A percentile compares a stretch with the other conserved stretches of the same genome.
Conservation (phyloP, 2,113 vertebrate genomes). For the Aleadryas rufinucha region DNA sequence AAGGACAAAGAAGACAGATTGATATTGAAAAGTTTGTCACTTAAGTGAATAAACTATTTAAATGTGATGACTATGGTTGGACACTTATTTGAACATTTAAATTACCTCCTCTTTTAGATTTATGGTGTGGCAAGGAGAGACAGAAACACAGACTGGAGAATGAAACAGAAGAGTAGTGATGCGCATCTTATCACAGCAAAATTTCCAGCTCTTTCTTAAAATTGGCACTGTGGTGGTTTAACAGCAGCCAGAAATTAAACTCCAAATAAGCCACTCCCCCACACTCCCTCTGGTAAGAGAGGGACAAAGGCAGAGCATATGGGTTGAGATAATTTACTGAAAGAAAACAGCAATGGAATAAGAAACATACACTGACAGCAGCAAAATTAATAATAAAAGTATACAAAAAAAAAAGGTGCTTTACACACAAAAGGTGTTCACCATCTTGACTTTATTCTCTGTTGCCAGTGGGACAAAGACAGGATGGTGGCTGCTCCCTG, state of each 20-base stretch:
- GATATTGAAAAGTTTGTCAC: background rate
- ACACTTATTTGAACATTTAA: background rate
- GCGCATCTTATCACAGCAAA: background rate
- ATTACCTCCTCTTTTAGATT: background rate
- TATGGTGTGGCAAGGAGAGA: background rate
- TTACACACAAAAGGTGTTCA: background rate
- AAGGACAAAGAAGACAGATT: background rate
- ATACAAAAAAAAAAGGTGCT: background rate
- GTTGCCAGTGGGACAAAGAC: background rate
- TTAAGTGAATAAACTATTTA: background rate
- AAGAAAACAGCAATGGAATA: background rate
- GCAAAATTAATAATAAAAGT: background rate
- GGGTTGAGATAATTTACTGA: background rate
- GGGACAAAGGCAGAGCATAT: background rate
- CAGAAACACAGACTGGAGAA: background rate
- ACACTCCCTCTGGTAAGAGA: background rate
- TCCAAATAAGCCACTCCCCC: background rate
- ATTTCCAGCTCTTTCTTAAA: background rate
- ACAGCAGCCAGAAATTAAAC: background rate
- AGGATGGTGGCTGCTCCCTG: background rate
- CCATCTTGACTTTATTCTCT: accelerated
- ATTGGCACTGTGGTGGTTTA: background rate
- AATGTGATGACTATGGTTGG: background rate
- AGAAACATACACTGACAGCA: background rate
- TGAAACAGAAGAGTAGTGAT: background rate